Evolutionary conservation across 2,113 vertebrate species (phyloP).

Genomic region (Cololabis saira): DNA sequence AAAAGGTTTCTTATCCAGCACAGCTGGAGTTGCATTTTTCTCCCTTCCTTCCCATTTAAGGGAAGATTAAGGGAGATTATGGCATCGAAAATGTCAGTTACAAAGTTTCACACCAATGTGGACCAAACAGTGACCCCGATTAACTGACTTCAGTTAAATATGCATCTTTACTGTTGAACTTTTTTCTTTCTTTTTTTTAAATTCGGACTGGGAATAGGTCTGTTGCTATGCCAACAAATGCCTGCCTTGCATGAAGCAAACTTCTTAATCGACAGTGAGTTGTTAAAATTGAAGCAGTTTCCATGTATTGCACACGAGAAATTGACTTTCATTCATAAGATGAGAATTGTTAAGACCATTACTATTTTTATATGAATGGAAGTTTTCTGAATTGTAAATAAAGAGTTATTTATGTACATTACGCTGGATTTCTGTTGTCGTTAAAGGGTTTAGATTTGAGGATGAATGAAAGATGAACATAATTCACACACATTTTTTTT

Average conservation of each 20-base stretch:
- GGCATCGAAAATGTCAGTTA: not conserved
- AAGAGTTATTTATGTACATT: conserved; percentile 79
- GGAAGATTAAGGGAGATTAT: conserved; percentile 41
- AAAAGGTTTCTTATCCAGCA: conserved; percentile 40
- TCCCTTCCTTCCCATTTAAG: conserved; percentile 40
- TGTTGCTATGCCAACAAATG: conserved; percentile 56
- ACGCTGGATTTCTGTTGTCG: too few species aligned
- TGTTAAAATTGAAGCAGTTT: conserved; percentile 21
- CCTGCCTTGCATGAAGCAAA: conserved; percentile 38
- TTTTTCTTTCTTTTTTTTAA: conserved; percentile 18
- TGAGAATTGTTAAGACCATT: conserved; percentile 67
- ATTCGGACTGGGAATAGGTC: conserved; percentile 5
- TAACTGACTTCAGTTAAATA: conserved; percentile 47
- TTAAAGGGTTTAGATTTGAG: too few species aligned
- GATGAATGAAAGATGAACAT: not conserved
- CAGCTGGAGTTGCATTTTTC: conserved; percentile 11
- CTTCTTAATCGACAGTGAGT: conserved; percentile 26
- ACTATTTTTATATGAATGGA: conserved; percentile 83
- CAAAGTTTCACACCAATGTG: conserved; percentile 10
- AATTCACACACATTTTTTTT: conserved; percentile 33
- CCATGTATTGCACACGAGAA: conserved; percentile 22
- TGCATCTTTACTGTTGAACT: conserved; percentile 34
- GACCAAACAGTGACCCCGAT: conserved; percentile 40
- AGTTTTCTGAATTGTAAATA: conserved; percentile 80
- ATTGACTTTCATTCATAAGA: conserved; percentile 60